A percentile compares a stretch with the other conserved stretches of the same genome.
These are phyloP conservation scores for Cliona cf. orientalis DNA, from an alignment of 37 sponge, comb jelly and placozoan species.

Conservation along the genomic window DNA sequence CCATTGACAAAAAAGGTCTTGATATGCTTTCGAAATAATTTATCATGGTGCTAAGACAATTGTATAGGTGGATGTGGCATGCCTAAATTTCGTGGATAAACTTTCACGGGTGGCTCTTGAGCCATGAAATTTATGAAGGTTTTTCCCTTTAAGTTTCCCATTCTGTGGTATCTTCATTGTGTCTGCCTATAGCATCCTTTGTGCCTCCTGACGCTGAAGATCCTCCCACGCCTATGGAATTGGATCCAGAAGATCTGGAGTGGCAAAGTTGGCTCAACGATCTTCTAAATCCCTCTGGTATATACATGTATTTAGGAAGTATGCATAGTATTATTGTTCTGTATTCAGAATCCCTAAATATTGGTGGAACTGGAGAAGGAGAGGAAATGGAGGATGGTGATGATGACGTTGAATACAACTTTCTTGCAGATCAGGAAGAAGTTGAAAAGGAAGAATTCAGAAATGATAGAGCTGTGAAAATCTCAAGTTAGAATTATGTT, in stretches of 20 bases:
- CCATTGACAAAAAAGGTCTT: too few species aligned
- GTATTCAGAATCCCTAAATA: background rate
- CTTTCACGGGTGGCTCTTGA: too few species aligned
- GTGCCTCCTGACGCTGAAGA: conserved; percentile 58
- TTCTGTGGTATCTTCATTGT: background rate
- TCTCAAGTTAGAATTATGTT: conserved; percentile 70
- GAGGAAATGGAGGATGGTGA: conserved; percentile 66
- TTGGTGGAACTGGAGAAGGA: background rate
- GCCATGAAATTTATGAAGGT: too few species aligned
- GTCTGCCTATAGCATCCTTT: conserved; percentile 27
- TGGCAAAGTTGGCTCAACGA: conserved; percentile 79
- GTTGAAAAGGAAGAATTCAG: conserved; percentile 87
- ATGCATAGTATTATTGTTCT: background rate
- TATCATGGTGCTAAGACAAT: too few species aligned
- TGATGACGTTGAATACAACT: conserved; percentile 85
- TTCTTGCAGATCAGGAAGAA: conserved; percentile 55
- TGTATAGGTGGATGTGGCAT: too few species aligned
- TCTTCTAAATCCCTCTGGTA: conserved; percentile 50
- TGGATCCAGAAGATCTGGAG: conserved; percentile 71
- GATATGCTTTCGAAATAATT: too few species aligned
- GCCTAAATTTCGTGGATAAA: too few species aligned
- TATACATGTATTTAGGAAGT: background rate
- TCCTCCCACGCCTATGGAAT: conserved; percentile 30
- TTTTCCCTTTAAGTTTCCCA: too few species aligned
- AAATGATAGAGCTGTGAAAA: conserved; percentile 81